Base-by-base conservation (phyloP, 2,113 vertebrate species). In the Chaenocephalus aceratus region DNA sequence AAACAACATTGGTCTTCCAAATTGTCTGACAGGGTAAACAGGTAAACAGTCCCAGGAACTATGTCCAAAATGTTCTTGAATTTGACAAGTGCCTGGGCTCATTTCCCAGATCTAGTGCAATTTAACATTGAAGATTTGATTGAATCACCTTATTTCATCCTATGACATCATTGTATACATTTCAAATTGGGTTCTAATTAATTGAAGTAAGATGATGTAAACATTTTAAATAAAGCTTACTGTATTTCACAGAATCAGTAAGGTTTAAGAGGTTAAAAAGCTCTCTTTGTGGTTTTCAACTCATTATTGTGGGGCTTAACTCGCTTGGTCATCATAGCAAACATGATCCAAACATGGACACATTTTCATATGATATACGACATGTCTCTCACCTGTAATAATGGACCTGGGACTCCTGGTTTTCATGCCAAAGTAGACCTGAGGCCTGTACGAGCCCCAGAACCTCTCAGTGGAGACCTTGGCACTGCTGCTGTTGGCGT, bases 381-480 rank as follows among this genome's bases (percentile, higher is more conserved):
- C 4, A 34, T 34, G 51, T 51, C 45, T 8, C 72, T 21, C 94
- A 99, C 98, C 97, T 77, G 97, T 96, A 48, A 98, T 96, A 3
- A 96, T 92, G 0, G 97, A 94, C 6, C 82, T 93, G 0, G 96
- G 94, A 89, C 96, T 99, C 83, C 97, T 96, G 1, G 97, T 97
- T 94, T 98, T 98, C 98, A 99, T 98, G 48, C 97, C 97, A 52
- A 99, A 97, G 87, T 98, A 98, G 12, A 98, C 95, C 72, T 98
- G 97, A 0, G 98, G 97, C 21, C 98, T 95, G 88, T 99, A 99
- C 2, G 97, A 96, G 66, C 98, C 98, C 98, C 98, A 99, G 85
- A 97, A 99, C 72, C 93, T 94, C 5, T 88, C 86, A 0, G 97
- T 95, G 1, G 96, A 90, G 23, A 95, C 95, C 1, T 86, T 72